Evolutionary conservation across 2,113 vertebrate genomes (phyloP), one percentile per base, ranked within the genome.

Genomic region (Dipodomys spectabilis): DNA sequence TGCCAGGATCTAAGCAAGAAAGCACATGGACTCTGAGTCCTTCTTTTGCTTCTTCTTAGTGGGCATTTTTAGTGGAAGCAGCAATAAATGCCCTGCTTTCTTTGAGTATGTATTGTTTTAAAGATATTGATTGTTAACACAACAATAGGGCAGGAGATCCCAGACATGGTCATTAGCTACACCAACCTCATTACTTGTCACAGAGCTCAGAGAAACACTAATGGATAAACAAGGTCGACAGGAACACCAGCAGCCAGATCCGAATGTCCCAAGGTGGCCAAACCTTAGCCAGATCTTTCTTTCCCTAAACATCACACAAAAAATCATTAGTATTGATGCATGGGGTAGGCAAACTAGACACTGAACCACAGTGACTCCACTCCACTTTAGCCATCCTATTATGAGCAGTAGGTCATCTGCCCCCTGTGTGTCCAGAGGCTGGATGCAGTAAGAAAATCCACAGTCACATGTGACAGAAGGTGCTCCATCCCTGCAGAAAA

Each of bases 161-260:
- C 98, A 97, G 97, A 94, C 57, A 53, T 60, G 69, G 72, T 92
- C 86, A 96, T 97, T 96, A 98, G 91, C 87, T 86, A 60, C 87
- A 86, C 83, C 2, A 0, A 77, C 95, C 94, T 96, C 86, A 6
- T 94, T 95, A 93, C 85, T 95, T 96, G 93, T 94, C 91, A 91
- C 25, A n/a, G 35, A 88, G 80, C 73, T 94, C 68, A 93, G 88
- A 93, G 95, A 97, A 93, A 94, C 92, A 88, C 90, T 92, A 84
- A 95, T 45, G 71, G 96, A 93, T 84, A 96, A 96, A 96, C 94
- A 98, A 98, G 96, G 97, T 97, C 80, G 73, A 92, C 68, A 94
- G 90, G 87, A 95, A 97, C 83, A 96, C 57, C 35, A 92, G 35
- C 87, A 86, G 53, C 71, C 90, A 86, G 84, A 45, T 95, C 93